These are phyloP conservation scores for Drosophila subsilvestris DNA, from an alignment of 2,888 invertebrate genomes.

Conservation along the genomic window DNA sequence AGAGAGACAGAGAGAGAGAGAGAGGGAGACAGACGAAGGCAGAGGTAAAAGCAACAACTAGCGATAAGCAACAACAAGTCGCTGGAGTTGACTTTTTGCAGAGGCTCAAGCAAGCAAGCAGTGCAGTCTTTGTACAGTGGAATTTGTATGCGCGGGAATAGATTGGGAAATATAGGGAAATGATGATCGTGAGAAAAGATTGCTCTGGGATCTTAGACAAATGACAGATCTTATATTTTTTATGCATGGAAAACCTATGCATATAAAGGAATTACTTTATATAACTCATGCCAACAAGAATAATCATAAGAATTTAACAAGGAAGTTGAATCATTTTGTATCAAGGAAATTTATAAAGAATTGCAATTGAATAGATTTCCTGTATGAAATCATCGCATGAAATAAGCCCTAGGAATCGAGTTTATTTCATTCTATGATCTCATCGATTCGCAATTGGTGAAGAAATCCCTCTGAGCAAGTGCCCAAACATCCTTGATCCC, in stretches of 20 bases:
- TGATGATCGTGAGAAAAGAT: conserved; percentile 51
- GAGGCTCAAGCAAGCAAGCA: not conserved
- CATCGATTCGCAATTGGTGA: not conserved
- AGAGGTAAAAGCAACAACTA: conserved; percentile 38
- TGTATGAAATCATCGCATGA: too few species aligned
- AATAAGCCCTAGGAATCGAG: conserved; percentile 1
- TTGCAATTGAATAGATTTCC: too few species aligned
- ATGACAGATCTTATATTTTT: conserved; percentile 4
- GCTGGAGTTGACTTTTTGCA: conserved; percentile 13
- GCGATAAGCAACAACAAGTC: conserved; percentile 34
- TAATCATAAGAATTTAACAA: not conserved
- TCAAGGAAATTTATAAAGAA: not conserved
- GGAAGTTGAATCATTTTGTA: not conserved
- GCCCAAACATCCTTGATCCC: conserved; percentile 11
- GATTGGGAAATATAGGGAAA: conserved; percentile 47
- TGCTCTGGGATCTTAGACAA: conserved; percentile 35
- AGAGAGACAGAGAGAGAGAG: conserved; percentile 6
- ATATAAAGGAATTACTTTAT: too few species aligned
- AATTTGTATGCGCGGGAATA: conserved; percentile 37
- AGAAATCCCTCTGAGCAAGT: not conserved
- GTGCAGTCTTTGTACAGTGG: conserved; percentile 21
- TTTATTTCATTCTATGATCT: conserved; percentile 12
- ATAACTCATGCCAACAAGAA: not conserved
- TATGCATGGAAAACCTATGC: too few species aligned
- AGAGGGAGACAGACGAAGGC: not conserved